phyloP scores from a whole-genome alignment of 53 echinoderm and acorn worm species.

The Arbacia lixula region DNA sequence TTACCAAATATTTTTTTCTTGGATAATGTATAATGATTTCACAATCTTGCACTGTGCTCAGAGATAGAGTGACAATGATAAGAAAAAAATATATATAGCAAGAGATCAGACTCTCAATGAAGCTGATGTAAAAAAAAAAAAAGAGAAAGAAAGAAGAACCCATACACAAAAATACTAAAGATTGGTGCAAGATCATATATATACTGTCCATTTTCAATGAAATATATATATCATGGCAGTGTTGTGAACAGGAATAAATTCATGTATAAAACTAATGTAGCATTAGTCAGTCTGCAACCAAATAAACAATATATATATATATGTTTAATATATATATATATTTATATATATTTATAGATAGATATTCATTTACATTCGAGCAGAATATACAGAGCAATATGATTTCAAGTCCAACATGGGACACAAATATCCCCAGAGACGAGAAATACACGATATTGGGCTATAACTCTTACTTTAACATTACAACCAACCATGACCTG shows the following conservation, averaged over 20 bases:
- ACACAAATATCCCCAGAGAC: too few species aligned
- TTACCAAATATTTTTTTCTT: conserved; percentile 39
- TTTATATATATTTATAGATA: too few species aligned
- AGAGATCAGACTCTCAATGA: not conserved
- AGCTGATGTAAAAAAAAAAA: too few species aligned
- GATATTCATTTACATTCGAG: conserved; percentile 11
- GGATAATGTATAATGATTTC: not conserved
- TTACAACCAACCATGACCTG: too few species aligned
- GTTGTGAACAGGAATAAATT: conserved; percentile 13
- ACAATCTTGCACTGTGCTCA: conserved; percentile 35
- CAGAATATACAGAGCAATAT: conserved; percentile 39
- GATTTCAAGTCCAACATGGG: too few species aligned
- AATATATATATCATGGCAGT: conserved; percentile 41
- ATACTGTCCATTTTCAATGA: not conserved
- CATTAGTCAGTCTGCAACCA: conserved; percentile 30
- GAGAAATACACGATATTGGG: too few species aligned
- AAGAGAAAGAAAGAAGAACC: not conserved
- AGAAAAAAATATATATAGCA: not conserved
- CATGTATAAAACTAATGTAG: conserved; percentile 46
- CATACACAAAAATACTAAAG: not conserved
- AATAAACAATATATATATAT: conserved; percentile 28
- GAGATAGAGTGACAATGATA: not conserved
- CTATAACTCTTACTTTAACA: too few species aligned
- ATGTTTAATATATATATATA: too few species aligned
- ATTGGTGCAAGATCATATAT: conserved; percentile 12